Conservation (phyloP, 35 echinoderm and acorn worm genomes). For the Apostichopus parvimensis region DNA sequence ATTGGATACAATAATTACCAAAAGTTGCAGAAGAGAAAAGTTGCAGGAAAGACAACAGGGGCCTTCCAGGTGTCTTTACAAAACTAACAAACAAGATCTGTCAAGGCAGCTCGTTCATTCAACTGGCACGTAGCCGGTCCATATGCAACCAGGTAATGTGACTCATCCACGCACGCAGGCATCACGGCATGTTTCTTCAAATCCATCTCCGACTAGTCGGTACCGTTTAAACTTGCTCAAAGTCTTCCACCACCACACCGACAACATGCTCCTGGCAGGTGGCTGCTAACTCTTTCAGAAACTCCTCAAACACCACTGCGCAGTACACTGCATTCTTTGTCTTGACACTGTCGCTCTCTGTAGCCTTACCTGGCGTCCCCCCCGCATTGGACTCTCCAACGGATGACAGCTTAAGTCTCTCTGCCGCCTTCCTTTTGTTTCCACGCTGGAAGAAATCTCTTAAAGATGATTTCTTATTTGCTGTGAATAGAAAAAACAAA, state of each 20-base stretch:
- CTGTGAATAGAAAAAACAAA: conserved; percentile 17
- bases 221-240: conserved; percentile 8
- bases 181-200: too few relatives aligned
- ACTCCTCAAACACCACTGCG: conserved; percentile 94
- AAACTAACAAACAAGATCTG: too few relatives aligned
- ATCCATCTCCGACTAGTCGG: not conserved
- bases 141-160: too few relatives aligned
- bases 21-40: too few relatives aligned
- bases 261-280: conserved; percentile 89
- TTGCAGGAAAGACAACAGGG: too few relatives aligned
- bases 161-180: too few relatives aligned
- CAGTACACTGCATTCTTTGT: conserved; percentile 90
- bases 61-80: too few relatives aligned
- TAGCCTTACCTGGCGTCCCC: not conserved
- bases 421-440: conserved; percentile 66
- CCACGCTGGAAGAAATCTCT: conserved; percentile 55
- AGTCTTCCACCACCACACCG: conserved; percentile 55
- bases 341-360: conserved; percentile 30
- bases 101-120: too few relatives aligned
- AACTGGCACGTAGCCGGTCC: too few relatives aligned
- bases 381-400: conserved; percentile 53
- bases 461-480: conserved; percentile 46
- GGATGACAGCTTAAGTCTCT: conserved; percentile 78
- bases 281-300: conserved; percentile 92
- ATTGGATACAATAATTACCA: too few relatives aligned